A percentile compares a stretch with the other conserved stretches of the same genome.
Evolutionary conservation across 2,888 invertebrate genomes (phyloP).

Genomic region (Cheilosia impressa): DNA sequence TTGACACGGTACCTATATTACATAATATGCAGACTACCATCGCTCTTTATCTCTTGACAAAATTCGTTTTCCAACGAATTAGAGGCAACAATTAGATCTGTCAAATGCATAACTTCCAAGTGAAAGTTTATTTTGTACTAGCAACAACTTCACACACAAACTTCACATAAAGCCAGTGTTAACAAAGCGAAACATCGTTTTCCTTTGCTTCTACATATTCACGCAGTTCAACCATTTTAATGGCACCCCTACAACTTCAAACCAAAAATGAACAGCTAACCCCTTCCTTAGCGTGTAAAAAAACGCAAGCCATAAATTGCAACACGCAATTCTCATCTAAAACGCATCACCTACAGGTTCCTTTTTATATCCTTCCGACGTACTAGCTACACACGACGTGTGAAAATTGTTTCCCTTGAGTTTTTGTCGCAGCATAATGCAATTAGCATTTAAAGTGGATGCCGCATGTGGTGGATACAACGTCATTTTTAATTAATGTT

Average conservation of each 20-base stretch:
- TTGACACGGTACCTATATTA: too few relatives aligned
- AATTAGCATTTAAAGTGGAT: constrained; percentile 69
- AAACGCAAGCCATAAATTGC: constrained; percentile 14
- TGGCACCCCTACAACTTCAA: neutral
- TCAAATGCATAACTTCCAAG: too few relatives aligned
- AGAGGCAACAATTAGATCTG: too few relatives aligned
- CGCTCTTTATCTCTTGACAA: too few relatives aligned
- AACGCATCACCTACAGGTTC: constrained; percentile 48
- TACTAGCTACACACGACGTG: constrained; percentile 39
- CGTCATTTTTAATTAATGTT: constrained; percentile 71
- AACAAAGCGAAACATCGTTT: neutral
- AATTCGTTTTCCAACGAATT: too few relatives aligned
- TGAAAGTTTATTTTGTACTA: too few relatives aligned
- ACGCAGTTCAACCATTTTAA: neutral
- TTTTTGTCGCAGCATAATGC: constrained; percentile 60
- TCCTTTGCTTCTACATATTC: neutral
- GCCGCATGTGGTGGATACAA: constrained; percentile 52
- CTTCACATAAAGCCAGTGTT: too few relatives aligned
- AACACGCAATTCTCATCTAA: constrained; percentile 41
- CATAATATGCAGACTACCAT: too few relatives aligned
- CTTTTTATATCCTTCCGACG: constrained; percentile 50
- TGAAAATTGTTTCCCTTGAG: constrained; percentile 56
- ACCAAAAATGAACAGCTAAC: neutral
- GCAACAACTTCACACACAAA: too few relatives aligned
- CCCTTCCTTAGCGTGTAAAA: neutral